Evolutionary conservation across 2,888 invertebrate species (phyloP).

Genomic region (Dexiosoma caninum): DNA sequence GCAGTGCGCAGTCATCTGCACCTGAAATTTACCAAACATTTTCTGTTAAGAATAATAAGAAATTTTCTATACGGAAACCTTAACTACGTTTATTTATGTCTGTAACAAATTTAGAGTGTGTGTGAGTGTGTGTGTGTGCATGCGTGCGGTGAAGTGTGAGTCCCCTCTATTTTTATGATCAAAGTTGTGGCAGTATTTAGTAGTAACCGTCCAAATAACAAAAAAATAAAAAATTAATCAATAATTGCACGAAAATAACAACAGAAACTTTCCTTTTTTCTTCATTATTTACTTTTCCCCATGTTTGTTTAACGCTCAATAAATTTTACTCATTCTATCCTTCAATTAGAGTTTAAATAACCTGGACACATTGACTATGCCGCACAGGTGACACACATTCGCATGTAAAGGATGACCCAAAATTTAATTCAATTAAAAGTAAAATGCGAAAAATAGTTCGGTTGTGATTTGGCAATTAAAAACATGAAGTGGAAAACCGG

Average conservation of each 20-base stretch:
- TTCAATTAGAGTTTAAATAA: neutral
- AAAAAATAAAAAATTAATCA: conserved; percentile 56
- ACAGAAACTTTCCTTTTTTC: neutral
- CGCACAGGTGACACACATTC: too few relatives aligned
- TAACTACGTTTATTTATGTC: neutral
- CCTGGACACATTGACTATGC: neutral
- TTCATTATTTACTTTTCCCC: neutral
- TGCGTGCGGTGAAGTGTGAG: too few relatives aligned
- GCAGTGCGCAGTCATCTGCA: too few relatives aligned
- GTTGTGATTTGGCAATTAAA: too few relatives aligned
- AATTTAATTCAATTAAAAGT: too few relatives aligned
- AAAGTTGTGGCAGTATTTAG: conserved; percentile 1
- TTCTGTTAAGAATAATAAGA: neutral
- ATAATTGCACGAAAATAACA: conserved; percentile 53
- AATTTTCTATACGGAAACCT: neutral
- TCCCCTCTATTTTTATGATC: neutral
- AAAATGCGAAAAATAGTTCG: too few relatives aligned
- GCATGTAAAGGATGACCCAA: neutral
- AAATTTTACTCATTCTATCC: conserved; percentile 8
- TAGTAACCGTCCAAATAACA: conserved; percentile 34
- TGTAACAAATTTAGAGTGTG: too few relatives aligned
- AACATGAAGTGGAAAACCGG: too few relatives aligned
- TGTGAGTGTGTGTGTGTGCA: neutral
- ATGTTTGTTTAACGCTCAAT: neutral
- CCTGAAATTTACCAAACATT: too few relatives aligned